Evolutionary conservation across 2,113 vertebrate genomes (phyloP).

Genomic region (Rhinoderma darwinii): DNA sequence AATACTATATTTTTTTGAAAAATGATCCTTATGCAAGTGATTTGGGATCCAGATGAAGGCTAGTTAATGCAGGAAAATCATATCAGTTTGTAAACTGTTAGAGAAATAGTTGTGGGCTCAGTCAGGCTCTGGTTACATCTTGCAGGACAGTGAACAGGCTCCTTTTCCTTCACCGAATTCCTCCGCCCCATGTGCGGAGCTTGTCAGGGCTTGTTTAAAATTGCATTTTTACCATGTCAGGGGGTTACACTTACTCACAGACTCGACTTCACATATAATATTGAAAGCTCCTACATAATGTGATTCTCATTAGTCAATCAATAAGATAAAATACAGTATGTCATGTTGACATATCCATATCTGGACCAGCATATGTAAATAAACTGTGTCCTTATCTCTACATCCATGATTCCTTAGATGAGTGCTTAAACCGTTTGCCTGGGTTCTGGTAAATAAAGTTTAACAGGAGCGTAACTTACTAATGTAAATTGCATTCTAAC

Average conservation of each 20-base stretch:
- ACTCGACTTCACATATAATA: not conserved
- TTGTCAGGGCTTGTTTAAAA: conserved; percentile 40
- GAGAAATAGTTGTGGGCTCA: conserved; percentile 42
- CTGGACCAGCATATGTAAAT: too few species aligned
- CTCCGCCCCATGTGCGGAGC: conserved; percentile 35
- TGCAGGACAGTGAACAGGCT: conserved; percentile 25
- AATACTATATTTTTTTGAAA: conserved; percentile 28
- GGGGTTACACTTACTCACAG: not conserved
- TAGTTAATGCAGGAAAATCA: conserved; percentile 27
- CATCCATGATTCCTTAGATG: too few species aligned
- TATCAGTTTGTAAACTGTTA: conserved; percentile 11
- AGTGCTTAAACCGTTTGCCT: too few species aligned
- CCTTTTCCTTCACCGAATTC: not conserved
- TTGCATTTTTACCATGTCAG: conserved; percentile 44
- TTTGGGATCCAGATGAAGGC: conserved; percentile 15
- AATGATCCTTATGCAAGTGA: conserved; percentile 11
- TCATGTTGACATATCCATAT: too few species aligned
- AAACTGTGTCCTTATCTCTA: too few species aligned
- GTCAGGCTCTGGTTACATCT: conserved; percentile 48
- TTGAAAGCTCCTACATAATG: not conserved
- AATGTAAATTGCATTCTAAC: too few species aligned
- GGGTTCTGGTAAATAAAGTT: too few species aligned
- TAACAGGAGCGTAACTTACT: too few species aligned
- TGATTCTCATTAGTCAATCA: not conserved
- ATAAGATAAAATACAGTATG: not conserved